Base-by-base conservation (phyloP, 1,140 invertebrate genomes). In the Spodoptera frugiperda region DNA sequence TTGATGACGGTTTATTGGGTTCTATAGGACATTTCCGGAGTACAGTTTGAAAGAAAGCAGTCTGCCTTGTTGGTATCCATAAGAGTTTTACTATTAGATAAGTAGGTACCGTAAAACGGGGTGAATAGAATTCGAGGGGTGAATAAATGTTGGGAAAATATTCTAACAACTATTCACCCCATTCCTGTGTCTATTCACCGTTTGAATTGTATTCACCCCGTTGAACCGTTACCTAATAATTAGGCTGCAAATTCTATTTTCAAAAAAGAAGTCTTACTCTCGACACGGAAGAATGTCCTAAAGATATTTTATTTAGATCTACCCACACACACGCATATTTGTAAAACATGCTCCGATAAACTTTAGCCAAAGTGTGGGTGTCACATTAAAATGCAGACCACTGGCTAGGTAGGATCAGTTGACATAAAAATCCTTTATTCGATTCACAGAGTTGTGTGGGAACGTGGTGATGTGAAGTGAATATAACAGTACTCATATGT, bases 401-500 rank as follows among this genome's bases (percentile, higher is more conserved):
- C 33, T 39, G 33, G 9, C 39, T 48, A 59, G 44, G 55, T 73
- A 54, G 49, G 17, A 55, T 71, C 68, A 49, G 65, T 19, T 54
- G 67, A 55, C 51, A 39, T 1, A 48, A 44, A 59, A 48, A 14
- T 46, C 39, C 33, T 39, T 61, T 15, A 48, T 25, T 61, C 48
- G 1, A 10, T 55, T 61, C 21, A 33, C 33, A 59, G 17, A 59
- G 39, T 25, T 10, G 33, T 53, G 78, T 76, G 59, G 55, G 68
- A 76, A 76, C 33, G 57, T 63, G 30, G 67, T 53, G 14, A 61
- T 15, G 33, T 70, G 30, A 61, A 67, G 68, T 74, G 51, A 44
- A 76, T 70, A 74, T 72, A 67, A 71, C 21, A 33, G 12, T 63
- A 25, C 25, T 4, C 5, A 25, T 25, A 25, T 25, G 25, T 53